Conservation (phyloP, 2,888 invertebrate genomes). For the Eudasyphora cyanicolor region DNA sequence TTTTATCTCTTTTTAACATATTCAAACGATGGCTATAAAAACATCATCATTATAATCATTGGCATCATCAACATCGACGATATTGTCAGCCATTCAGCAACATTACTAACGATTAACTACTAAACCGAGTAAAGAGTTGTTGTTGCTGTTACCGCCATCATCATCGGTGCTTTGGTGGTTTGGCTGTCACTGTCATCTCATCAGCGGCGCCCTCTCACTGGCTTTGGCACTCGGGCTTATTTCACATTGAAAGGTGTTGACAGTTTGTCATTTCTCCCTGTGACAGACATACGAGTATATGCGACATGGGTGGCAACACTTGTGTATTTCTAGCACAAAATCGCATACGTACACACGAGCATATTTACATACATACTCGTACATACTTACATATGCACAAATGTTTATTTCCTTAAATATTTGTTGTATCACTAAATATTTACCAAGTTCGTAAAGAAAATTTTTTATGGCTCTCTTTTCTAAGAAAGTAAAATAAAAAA, state of each 20-base stretch:
- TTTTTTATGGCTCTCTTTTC: slow-evolving; percentile 19
- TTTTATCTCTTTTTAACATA: slow-evolving; percentile 12
- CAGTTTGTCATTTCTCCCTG: slow-evolving; percentile 55
- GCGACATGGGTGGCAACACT: slow-evolving; percentile 53
- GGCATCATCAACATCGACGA: neutral
- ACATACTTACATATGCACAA: slow-evolving; percentile 15
- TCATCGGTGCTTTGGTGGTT: neutral
- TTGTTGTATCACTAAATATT: slow-evolving; percentile 56
- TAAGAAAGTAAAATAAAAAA: neutral
- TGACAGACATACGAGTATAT: slow-evolving; percentile 12
- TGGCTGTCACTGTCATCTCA: neutral
- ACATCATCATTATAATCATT: neutral
- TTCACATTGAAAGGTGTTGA: slow-evolving; percentile 56
- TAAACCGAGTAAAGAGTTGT: neutral
- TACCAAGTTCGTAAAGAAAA: slow-evolving; percentile 38
- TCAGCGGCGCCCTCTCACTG: neutral
- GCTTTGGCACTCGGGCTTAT: neutral
- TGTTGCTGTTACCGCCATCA: neutral
- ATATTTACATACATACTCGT: neutral
- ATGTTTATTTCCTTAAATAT: slow-evolving; percentile 34
- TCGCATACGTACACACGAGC: neutral
- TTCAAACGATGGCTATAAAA: slow-evolving; percentile 25
- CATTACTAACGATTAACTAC: neutral
- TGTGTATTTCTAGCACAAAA: neutral
- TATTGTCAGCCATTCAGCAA: neutral